phyloP scores from a whole-genome alignment of 1,140 invertebrate species.

The Octopus sinensis region DNA sequence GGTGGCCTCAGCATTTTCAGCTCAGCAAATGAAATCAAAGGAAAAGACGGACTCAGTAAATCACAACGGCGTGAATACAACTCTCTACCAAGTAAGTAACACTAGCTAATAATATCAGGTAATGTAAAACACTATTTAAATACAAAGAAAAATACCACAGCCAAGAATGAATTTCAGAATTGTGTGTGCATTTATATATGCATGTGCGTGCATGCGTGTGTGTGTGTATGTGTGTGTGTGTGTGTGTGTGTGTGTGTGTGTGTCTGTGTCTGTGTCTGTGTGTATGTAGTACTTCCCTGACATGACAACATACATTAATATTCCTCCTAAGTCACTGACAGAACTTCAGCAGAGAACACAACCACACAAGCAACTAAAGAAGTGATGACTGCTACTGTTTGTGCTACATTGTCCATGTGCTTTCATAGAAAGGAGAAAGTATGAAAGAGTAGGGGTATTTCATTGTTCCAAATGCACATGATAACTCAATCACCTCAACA shows the following conservation, averaged over 20 bases:
- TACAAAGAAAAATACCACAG: background rate
- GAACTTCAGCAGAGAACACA: too few species aligned
- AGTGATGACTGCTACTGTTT: too few species aligned
- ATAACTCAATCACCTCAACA: too few species aligned
- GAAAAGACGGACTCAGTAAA: background rate
- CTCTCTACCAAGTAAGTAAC: background rate
- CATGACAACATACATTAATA: background rate
- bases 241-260: conserved; percentile 5
- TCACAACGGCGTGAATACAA: background rate
- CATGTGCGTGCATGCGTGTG: background rate
- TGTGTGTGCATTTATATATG: background rate
- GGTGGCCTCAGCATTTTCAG: background rate
- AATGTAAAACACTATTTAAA: background rate
- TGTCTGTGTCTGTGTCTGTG: background rate
- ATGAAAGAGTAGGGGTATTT: too few species aligned
- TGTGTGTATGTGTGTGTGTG: background rate
- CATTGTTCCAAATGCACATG: too few species aligned
- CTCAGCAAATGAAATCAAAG: background rate
- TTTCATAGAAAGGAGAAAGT: too few species aligned
- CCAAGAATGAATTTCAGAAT: background rate
- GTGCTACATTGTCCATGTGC: too few species aligned
- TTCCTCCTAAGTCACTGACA: too few species aligned
- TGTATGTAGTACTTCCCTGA: background rate
- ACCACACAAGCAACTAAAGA: too few species aligned
- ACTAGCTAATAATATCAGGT: too few species aligned